A percentile compares a stretch with the other conserved stretches of the same genome.
phyloP scores from a whole-genome alignment of 2,797 vertebrate genomes.

The Danio tinwini region DNA sequence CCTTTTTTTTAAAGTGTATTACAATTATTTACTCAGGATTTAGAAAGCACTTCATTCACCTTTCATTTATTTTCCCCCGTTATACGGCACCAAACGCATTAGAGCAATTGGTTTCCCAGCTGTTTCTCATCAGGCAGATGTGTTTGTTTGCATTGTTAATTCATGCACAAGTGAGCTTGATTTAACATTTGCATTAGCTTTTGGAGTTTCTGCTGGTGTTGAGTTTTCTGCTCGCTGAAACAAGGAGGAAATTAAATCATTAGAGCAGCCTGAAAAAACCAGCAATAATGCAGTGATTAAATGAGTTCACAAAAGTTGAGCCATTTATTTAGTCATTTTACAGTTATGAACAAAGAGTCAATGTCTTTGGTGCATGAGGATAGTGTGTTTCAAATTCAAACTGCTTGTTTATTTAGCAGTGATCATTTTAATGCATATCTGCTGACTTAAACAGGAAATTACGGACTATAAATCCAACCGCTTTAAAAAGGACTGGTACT shows the following conservation, averaged over 20 bases:
- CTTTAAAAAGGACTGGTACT: neutral
- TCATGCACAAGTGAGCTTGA: constrained; percentile 23
- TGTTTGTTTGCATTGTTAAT: constrained; percentile 44
- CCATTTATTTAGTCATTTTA: constrained; percentile 19
- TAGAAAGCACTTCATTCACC: constrained; percentile 13
- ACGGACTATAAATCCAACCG: neutral
- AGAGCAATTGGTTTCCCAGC: constrained; percentile 35
- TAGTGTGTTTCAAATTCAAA: neutral
- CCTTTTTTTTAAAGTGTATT: neutral
- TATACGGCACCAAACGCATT: constrained; percentile 13
- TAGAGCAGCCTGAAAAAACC: neutral
- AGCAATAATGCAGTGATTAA: constrained; percentile 10
- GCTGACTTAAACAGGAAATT: neutral
- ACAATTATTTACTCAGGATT: neutral
- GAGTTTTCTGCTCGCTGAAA: constrained; percentile 1
- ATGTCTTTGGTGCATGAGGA: neutral
- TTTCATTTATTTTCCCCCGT: constrained; percentile 16
- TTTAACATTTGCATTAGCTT: constrained; percentile 27
- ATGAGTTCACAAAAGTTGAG: constrained; percentile 15
- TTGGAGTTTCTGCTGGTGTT: constrained; percentile 17
- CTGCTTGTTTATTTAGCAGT: neutral
- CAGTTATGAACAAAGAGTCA: neutral
- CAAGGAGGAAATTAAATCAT: constrained; percentile 8
- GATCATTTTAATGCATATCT: neutral
- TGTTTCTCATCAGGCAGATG: constrained; percentile 46